phyloP scores from a whole-genome alignment of 2,888 invertebrate genomes.

The Colletes collaris region DNA sequence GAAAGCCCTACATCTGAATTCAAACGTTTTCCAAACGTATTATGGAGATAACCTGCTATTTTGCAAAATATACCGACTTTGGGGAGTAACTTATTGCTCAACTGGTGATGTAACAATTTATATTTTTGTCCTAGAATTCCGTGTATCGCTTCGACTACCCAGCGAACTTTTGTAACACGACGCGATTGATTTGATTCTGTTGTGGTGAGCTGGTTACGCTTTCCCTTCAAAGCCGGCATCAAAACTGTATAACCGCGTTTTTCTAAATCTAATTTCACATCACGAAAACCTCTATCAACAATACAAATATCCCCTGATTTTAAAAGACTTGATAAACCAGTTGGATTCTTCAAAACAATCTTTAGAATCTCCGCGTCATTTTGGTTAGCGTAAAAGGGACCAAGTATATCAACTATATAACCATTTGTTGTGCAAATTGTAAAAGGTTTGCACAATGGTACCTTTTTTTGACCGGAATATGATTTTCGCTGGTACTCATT shows the following conservation, averaged over 20 bases:
- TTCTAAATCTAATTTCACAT: background rate
- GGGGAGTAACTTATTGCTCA: background rate
- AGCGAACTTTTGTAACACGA: background rate
- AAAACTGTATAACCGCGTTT: background rate
- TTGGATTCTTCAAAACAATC: background rate
- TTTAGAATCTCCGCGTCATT: background rate
- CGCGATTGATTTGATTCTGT: background rate
- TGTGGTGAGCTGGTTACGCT: background rate
- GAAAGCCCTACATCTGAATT: background rate
- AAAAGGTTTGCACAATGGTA: background rate
- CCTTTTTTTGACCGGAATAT: background rate
- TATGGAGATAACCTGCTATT: no score
- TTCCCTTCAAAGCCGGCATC: background rate
- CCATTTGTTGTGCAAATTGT: no score
- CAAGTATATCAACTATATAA: no score
- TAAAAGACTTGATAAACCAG: background rate
- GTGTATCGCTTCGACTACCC: background rate
- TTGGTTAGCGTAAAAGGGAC: no score
- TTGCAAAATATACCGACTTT: background rate
- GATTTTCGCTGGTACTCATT: constrained; percentile 38
- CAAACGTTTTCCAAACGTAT: no score
- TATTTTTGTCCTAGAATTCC: background rate
- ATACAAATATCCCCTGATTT: background rate
- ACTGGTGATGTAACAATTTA: background rate
- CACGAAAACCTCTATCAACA: background rate